Conservation (phyloP, 2,113 vertebrate species). For the Poeciliopsis retropinna region DNA sequence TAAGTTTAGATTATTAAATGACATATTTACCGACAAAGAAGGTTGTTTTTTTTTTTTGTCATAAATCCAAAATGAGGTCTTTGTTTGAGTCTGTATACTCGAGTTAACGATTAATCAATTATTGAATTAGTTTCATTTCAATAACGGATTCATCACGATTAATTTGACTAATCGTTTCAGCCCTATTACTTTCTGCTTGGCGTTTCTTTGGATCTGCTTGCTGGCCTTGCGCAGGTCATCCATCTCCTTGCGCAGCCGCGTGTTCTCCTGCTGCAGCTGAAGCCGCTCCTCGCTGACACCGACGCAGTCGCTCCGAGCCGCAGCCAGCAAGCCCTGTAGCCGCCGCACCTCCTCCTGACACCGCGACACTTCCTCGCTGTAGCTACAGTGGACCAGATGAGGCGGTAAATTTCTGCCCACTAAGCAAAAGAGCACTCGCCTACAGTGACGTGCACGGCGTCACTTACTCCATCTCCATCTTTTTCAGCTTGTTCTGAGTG, state of each 20-base stretch:
- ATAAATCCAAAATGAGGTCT: no score
- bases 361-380: conserved; percentile 87
- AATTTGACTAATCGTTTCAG: no score
- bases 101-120: no score
- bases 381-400: conserved; percentile 66
- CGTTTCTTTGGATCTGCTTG: conserved; percentile 82
- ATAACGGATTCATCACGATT: no score
- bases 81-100: no score
- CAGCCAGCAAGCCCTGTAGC: conserved; percentile 84
- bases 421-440: not conserved
- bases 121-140: no score
- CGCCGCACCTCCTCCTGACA: conserved; percentile 86
- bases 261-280: conserved; percentile 89
- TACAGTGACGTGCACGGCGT: not conserved
- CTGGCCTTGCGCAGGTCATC: conserved; percentile 84
- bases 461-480: conserved; percentile 90
- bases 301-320: conserved; percentile 83
- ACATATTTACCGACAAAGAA: no score
- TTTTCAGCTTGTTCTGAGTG: conserved; percentile 87
- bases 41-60: no score
- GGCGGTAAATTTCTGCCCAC: not conserved
- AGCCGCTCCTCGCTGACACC: conserved; percentile 89
- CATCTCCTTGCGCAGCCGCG: conserved; percentile 85
- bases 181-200: conserved; percentile 88
- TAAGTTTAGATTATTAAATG: no score